Percentiles rank a stretch among this genome's conserved stretches.
These are phyloP conservation scores for Chironomus striatipennis DNA, from an alignment of 1,140 invertebrate species.

Conservation along the genomic window DNA sequence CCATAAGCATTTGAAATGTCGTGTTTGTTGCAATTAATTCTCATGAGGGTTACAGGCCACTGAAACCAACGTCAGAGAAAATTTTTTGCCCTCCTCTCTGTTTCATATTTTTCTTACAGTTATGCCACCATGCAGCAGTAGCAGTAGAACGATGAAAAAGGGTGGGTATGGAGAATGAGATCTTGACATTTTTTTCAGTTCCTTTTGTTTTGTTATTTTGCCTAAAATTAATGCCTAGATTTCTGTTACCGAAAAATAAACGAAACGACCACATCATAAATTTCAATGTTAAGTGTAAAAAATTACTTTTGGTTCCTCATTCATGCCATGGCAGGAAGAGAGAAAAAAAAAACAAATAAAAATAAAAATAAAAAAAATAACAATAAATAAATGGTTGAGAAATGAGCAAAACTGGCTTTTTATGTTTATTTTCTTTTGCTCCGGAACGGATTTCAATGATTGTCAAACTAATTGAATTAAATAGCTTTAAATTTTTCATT, in stretches of 20 bases:
- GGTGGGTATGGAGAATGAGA: too few species aligned
- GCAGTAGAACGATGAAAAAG: too few species aligned
- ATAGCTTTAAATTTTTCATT: too few species aligned
- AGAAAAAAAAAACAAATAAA: background rate
- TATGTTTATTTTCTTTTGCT: too few species aligned
- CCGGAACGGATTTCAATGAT: too few species aligned
- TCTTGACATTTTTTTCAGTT: background rate
- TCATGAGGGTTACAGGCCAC: background rate
- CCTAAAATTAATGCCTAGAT: constrained; percentile 9
- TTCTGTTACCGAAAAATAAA: constrained; percentile 7
- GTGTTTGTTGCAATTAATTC: constrained; percentile 22
- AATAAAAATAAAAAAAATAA: background rate
- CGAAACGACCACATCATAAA: background rate
- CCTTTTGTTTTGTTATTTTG: background rate
- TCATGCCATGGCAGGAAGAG: background rate
- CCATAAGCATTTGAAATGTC: constrained; percentile 17
- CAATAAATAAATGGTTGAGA: too few species aligned
- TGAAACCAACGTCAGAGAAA: constrained; percentile 10
- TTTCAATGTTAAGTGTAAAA: constrained; percentile 15
- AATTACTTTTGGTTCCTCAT: background rate
- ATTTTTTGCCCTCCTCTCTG: background rate
- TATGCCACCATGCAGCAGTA: background rate
- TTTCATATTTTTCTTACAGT: too few species aligned
- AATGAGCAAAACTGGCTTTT: too few species aligned
- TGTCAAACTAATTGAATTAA: too few species aligned